These are phyloP conservation scores for Elephas maximus DNA, from an alignment of 2,113 vertebrate species.

Conservation along the genomic window DNA sequence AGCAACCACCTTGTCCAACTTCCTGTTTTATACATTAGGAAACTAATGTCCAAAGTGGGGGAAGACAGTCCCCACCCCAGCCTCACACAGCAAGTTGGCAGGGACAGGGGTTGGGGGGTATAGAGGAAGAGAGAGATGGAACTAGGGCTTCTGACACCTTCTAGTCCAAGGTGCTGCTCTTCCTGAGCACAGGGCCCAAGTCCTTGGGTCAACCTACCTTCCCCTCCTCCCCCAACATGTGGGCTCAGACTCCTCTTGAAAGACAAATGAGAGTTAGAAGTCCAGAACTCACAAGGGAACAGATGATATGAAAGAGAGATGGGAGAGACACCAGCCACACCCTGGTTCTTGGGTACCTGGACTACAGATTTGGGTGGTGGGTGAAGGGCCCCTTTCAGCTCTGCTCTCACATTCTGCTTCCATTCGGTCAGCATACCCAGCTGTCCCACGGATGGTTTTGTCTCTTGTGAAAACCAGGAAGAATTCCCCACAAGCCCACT, in stretches of 20 bases:
- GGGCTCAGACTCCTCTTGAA: not conserved
- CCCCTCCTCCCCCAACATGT: not conserved
- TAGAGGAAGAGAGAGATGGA: not conserved
- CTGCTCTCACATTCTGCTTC: not conserved
- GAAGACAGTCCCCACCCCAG: not conserved
- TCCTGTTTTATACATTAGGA: not conserved
- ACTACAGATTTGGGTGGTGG: not conserved
- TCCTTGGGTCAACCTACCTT: not conserved
- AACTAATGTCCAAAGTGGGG: not conserved
- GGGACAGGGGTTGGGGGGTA: not conserved
- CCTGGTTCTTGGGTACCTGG: not conserved
- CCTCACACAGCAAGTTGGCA: not conserved
- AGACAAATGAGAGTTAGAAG: not conserved
- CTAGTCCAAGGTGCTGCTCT: not conserved
- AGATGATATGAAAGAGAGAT: not conserved
- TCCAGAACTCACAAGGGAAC: not conserved
- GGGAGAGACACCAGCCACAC: not conserved
- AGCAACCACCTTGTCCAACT: not conserved
- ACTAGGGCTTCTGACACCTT: not conserved
- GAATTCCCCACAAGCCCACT: not conserved
- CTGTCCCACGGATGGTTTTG: not conserved
- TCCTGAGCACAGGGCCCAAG: not conserved
- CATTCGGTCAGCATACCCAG: not conserved
- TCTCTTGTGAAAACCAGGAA: conserved; percentile 38
- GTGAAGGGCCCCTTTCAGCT: not conserved